Evolutionary conservation across 2,797 vertebrate genomes (phyloP), one percentile per base, ranked within the genome.

Genomic region (Neosilurus mollespiculum): DNA sequence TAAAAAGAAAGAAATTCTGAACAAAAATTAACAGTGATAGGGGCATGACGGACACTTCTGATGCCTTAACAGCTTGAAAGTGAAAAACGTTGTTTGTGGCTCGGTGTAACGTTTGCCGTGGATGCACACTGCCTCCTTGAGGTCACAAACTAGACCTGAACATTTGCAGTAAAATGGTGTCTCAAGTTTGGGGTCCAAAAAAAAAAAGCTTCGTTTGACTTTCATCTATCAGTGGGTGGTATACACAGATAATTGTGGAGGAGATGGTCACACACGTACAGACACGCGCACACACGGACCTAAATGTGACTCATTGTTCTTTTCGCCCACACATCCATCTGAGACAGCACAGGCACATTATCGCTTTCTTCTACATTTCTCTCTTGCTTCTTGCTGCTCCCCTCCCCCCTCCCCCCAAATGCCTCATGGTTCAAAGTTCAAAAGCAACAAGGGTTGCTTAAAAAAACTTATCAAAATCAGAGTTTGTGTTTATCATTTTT

Each of bases 71-170:
- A 84, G 77, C 76, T 75, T 82, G 30, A 34, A 82, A 78, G 58
- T 16, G 78, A 71, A 37, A 65, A 49, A 26, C 69, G n/a, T 64
- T 1, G 24, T 71, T 83, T 34, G 11, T 20, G 54, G 26, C 54
- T 34, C 22, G 15, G 26, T 81, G 67, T 61, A 90, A 22, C n/a
- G 9, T 64, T 65, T 85, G 83, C 89, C 71, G 67, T 91, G 88
- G 93, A 91, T 89, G 84, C 86, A 93, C 89, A 95, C 94, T 95
- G 94, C 95, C 94, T 95, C 90, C 95, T 95, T 90, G 92, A 90
- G 95, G 93, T 89, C 37, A 59, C 16, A 15, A 0, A 20, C 53
- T 11, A 15, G 24, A 54, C 26, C 37, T 65, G 77, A 70, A 69
- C 15, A n/a, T 73, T 16, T 53, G 18, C 58, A 61, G 56, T 10